Evolutionary conservation across 1,140 invertebrate species (phyloP).

Genomic region (Berghia stephanieae): DNA sequence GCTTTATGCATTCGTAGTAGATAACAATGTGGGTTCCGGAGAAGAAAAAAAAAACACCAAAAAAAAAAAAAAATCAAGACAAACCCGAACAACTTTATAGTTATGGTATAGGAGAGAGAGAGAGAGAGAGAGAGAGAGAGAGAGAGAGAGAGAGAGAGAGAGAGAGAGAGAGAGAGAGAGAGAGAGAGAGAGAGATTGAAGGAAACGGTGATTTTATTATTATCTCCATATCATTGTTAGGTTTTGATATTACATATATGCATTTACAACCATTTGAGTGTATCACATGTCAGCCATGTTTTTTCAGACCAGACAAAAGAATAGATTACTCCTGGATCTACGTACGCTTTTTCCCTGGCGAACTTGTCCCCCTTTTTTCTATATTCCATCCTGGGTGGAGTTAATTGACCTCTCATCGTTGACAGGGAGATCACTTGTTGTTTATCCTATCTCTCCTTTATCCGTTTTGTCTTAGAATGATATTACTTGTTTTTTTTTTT

Average conservation of each 20-base stretch:
- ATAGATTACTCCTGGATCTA: no score
- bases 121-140: background rate
- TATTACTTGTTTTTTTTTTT: background rate
- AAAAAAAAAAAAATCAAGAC: background rate
- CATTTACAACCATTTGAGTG: no score
- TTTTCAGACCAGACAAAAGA: no score
- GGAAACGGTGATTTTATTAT: background rate
- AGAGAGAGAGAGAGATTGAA: background rate
- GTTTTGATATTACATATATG: background rate
- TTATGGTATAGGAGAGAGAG: background rate
- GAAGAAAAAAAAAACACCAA: no score
- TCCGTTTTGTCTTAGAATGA: no score
- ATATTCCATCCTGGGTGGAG: background rate
- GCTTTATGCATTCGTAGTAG: no score
- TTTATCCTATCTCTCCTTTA: background rate
- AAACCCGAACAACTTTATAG: background rate
- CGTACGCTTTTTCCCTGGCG: no score
- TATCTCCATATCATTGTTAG: background rate
- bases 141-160: background rate
- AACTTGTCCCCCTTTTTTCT: no score
- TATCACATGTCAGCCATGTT: no score
- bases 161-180: background rate
- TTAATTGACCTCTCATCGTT: no score
- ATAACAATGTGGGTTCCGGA: no score
- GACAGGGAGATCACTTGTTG: background rate